phyloP scores from a whole-genome alignment of 2,888 invertebrate species.

The Synanthedon vespiformis region DNA sequence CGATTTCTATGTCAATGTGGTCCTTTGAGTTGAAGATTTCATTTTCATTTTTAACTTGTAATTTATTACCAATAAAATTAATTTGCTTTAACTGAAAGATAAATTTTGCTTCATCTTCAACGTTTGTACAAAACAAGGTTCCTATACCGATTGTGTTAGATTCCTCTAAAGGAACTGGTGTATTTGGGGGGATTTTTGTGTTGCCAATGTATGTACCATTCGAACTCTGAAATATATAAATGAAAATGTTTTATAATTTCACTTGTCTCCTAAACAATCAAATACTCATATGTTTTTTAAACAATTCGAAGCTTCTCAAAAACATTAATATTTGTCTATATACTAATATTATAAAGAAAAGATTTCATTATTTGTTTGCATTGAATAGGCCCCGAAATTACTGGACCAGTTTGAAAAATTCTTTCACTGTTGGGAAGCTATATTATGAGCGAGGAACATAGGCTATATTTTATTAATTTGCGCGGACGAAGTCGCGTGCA shows the following conservation, averaged over 20 bases:
- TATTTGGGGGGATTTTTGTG: constrained; percentile 35
- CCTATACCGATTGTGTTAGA: constrained; percentile 70
- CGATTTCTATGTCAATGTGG: constrained; percentile 24
- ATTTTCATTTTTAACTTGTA: constrained; percentile 37
- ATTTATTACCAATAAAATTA: constrained; percentile 20
- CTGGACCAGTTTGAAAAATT: too few relatives aligned
- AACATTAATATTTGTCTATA: too few relatives aligned
- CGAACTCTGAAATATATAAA: constrained; percentile 57
- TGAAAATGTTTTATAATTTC: constrained; percentile 1
- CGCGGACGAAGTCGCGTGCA: too few relatives aligned
- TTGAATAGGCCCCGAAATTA: too few relatives aligned
- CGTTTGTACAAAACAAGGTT: constrained; percentile 33
- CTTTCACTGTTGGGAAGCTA: too few relatives aligned
- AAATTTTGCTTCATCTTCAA: constrained; percentile 43
- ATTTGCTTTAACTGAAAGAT: constrained; percentile 41
- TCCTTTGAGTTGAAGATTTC: constrained; percentile 18
- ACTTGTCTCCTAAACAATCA: too few relatives aligned
- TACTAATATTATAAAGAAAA: too few relatives aligned
- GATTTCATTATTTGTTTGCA: too few relatives aligned
- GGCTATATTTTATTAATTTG: too few relatives aligned
- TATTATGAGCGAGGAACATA: too few relatives aligned
- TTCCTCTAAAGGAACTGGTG: constrained; percentile 36
- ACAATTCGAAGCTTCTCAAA: too few relatives aligned
- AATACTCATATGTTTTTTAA: too few relatives aligned
- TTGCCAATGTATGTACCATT: constrained; percentile 72